Percentiles rank a stretch among this genome's conserved stretches.
phyloP scores from a whole-genome alignment of 2,113 vertebrate genomes.

The Paradoxurus hermaphroditus region DNA sequence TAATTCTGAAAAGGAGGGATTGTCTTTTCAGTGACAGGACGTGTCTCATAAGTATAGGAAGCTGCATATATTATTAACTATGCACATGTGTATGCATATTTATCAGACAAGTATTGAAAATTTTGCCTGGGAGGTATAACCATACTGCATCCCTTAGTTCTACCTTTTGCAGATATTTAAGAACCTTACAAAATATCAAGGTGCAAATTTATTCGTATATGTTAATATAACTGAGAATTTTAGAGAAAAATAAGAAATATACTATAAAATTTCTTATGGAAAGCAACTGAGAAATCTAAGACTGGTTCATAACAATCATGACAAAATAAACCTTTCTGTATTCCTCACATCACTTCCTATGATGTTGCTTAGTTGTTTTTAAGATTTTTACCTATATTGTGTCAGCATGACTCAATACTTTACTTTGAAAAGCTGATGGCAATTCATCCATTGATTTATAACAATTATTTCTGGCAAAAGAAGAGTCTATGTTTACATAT shows the following conservation, averaged over 20 bases:
- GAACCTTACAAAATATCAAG: neutral
- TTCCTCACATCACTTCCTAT: neutral
- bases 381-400: neutral
- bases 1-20: neutral
- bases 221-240: neutral
- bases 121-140: neutral
- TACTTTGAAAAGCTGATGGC: neutral
- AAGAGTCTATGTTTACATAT: slow-evolving; percentile 44
- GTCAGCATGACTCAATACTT: neutral
- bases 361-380: neutral
- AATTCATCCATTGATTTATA: neutral
- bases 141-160: neutral
- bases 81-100: neutral
- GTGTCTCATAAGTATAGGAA: neutral
- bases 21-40: neutral
- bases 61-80: neutral
- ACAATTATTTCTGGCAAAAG: slow-evolving; percentile 59
- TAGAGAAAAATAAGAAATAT: neutral
- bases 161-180: neutral
- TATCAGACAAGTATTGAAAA: neutral
- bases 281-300: neutral
- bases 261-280: neutral
- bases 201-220: neutral
- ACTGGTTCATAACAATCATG: neutral
- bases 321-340: neutral